phyloP scores from a whole-genome alignment of 2,797 vertebrate genomes.

The Alauda arvensis region DNA sequence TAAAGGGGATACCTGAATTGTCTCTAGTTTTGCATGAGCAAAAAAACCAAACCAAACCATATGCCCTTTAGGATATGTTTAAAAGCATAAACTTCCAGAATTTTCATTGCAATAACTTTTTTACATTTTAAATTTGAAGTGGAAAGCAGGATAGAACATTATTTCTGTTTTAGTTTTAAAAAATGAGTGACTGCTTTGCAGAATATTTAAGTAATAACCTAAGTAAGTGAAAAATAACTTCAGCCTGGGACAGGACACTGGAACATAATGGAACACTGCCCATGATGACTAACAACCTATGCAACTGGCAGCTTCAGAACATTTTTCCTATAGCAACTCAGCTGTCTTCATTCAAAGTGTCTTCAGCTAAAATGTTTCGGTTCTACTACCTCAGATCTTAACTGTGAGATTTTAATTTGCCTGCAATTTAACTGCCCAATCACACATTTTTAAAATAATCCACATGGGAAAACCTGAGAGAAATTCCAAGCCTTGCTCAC shows the following conservation, averaged over 20 bases:
- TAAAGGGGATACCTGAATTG: not conserved
- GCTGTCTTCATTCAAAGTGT: not conserved
- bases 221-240: not conserved
- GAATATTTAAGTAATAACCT: not conserved
- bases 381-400: not conserved
- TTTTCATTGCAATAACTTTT: not conserved
- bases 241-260: not conserved
- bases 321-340: not conserved
- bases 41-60: not conserved
- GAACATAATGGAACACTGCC: not conserved
- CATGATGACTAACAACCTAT: not conserved
- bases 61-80: not conserved
- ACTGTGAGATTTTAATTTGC: not conserved
- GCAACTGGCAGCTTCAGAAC: not conserved
- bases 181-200: not conserved
- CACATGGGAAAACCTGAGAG: not conserved
- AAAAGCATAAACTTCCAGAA: not conserved
- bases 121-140: not conserved
- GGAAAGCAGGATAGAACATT: not conserved
- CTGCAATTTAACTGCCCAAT: not conserved
- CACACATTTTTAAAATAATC: not conserved
- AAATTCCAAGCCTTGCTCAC: not conserved
- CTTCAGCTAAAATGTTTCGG: not conserved
- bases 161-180: not conserved
- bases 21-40: not conserved